Evolutionary conservation across 2,113 vertebrate species (phyloP).

Genomic region (Mohoua ochrocephala): DNA sequence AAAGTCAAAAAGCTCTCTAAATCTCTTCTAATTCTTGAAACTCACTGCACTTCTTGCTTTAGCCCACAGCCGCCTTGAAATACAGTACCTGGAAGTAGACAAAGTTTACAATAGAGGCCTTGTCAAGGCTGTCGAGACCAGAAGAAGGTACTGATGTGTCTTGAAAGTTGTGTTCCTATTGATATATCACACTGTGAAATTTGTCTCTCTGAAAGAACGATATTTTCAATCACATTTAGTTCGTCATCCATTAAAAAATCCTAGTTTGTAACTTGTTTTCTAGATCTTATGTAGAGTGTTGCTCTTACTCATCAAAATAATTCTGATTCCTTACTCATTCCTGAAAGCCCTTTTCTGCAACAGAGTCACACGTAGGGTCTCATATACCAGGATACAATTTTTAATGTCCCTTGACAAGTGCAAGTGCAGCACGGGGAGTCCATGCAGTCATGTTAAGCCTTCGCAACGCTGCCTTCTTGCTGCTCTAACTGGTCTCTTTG

Average conservation of each 20-base stretch:
- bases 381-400: not conserved
- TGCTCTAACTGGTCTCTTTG: slow-evolving; percentile 18
- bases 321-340: not conserved
- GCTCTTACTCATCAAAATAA: not conserved
- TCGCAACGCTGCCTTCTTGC: not conserved
- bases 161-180: not conserved
- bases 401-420: not conserved
- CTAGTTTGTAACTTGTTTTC: not conserved
- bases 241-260: not conserved
- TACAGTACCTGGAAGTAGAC: accelerated
- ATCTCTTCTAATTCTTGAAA: not conserved
- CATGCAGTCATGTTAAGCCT: not conserved
- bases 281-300: not conserved
- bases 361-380: not conserved
- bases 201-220: not conserved
- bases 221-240: not conserved
- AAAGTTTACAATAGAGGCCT: not conserved
- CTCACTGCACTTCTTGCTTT: not conserved
- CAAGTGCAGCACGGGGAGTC: not conserved
- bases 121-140: not conserved
- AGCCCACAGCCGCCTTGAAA: not conserved
- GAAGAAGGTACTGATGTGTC: not conserved
- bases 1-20: not conserved
- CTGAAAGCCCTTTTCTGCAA: not conserved
- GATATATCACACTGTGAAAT: not conserved